These are phyloP conservation scores for Drosophila quasianomalipes DNA, from an alignment of 2,888 invertebrate genomes.

Conservation along the genomic window DNA sequence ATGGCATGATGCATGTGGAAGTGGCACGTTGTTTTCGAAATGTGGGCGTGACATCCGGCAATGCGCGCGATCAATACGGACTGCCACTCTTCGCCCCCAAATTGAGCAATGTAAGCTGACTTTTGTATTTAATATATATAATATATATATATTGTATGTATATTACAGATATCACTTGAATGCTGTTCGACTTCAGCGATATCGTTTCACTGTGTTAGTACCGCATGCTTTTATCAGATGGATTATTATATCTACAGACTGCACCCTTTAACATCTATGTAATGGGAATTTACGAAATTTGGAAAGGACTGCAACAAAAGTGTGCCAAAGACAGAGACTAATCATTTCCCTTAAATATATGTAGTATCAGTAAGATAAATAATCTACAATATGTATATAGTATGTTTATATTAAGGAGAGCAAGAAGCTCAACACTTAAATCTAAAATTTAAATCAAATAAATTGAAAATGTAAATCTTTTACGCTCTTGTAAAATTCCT, in stretches of 20 bases:
- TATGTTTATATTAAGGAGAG: not conserved
- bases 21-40: conserved; percentile 91
- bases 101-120: conserved; percentile 36
- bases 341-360: conserved; percentile 4
- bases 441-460: not conserved
- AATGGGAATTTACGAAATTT: not conserved
- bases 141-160: not conserved
- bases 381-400: not conserved
- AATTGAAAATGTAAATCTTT: not conserved
- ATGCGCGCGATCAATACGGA: conserved; percentile 93
- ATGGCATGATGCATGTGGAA: conserved; percentile 82
- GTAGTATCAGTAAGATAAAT: not conserved
- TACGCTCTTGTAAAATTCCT: not conserved
- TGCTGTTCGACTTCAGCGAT: conserved; percentile 97
- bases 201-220: conserved; percentile 97
- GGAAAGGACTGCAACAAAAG: conserved; percentile 32
- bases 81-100: conserved; percentile 96
- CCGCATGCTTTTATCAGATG: conserved; percentile 96
- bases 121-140: not conserved
- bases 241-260: conserved; percentile 98
- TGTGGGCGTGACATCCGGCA: conserved; percentile 94
- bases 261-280: conserved; percentile 86
- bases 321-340: conserved; percentile 52
- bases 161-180: conserved; percentile 89
- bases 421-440: not conserved